Evolutionary conservation across 2,113 vertebrate genomes (phyloP).

Genomic region (Plotosus lineatus): DNA sequence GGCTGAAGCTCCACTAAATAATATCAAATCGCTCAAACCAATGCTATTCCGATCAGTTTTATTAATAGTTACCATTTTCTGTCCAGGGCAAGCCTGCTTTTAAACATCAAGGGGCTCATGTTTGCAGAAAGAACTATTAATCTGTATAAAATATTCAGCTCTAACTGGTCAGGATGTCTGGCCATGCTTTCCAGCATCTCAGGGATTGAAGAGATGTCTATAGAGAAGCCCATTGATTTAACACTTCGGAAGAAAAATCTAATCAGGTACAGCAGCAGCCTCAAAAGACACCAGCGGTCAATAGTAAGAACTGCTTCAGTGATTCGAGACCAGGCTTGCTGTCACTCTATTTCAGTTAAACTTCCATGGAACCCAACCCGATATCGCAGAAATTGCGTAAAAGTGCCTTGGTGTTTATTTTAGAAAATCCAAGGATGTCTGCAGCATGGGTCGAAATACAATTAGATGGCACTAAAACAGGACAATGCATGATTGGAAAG

Average conservation of each 20-base stretch:
- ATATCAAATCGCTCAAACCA: slow-evolving; percentile 9
- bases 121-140: slow-evolving; percentile 1
- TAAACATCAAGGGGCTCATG: background rate
- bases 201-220: background rate
- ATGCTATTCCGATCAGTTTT: slow-evolving; percentile 9
- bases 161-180: background rate
- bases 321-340: background rate
- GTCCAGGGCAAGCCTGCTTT: background rate
- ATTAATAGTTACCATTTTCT: slow-evolving; percentile 11
- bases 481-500: background rate
- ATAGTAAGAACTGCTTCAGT: background rate
- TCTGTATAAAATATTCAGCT: slow-evolving; percentile 16
- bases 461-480: background rate
- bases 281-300: background rate
- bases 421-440: background rate
- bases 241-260: background rate
- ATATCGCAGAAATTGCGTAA: background rate
- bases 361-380: background rate
- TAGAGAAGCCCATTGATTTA: background rate
- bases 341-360: background rate
- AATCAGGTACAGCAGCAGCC: background rate
- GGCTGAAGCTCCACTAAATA: background rate
- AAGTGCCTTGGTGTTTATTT: background rate
- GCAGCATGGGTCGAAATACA: background rate
- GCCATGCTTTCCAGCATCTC: background rate